These are phyloP conservation scores for Diabrotica undecimpunctata DNA, from an alignment of 1,140 invertebrate species.

Conservation along the genomic window DNA sequence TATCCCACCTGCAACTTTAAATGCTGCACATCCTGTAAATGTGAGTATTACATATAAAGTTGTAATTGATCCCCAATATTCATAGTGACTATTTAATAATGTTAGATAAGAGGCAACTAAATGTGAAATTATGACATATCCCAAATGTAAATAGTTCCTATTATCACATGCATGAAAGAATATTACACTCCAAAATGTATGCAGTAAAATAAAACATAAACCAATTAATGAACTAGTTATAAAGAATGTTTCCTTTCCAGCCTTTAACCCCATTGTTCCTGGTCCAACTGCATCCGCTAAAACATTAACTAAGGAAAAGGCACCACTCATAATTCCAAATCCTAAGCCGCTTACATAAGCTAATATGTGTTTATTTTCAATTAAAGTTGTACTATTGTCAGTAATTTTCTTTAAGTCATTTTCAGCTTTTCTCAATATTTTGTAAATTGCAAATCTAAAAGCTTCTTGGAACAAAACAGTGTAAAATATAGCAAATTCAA, in stretches of 20 bases:
- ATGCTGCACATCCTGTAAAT: constrained; percentile 68
- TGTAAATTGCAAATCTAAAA: constrained; percentile 76
- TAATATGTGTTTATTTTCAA: constrained; percentile 84
- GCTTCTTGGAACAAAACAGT: constrained; percentile 75
- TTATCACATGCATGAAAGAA: constrained; percentile 87
- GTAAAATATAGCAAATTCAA: constrained; percentile 84
- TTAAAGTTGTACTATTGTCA: constrained; percentile 66
- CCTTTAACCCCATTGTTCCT: constrained; percentile 84
- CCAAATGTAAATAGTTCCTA: constrained; percentile 67
- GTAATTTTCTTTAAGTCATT: constrained; percentile 83
- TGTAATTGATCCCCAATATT: constrained; percentile 69
- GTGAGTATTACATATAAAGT: constrained; percentile 68
- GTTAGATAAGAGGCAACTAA: constrained; percentile 82
- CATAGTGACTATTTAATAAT: constrained; percentile 70
- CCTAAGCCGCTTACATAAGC: constrained; percentile 94
- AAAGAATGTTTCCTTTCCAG: constrained; percentile 85
- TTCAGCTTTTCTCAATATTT: constrained; percentile 79
- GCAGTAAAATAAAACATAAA: constrained; percentile 84
- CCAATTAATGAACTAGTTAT: constrained; percentile 84
- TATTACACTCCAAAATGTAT: constrained; percentile 94
- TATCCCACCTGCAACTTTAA: constrained; percentile 72
- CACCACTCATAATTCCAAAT: constrained; percentile 92
- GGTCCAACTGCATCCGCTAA: constrained; percentile 90
- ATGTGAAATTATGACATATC: constrained; percentile 77
- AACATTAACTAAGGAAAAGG: constrained; percentile 91